phyloP scores from a whole-genome alignment of 2,113 vertebrate genomes.

The Rhombomys opimus region DNA sequence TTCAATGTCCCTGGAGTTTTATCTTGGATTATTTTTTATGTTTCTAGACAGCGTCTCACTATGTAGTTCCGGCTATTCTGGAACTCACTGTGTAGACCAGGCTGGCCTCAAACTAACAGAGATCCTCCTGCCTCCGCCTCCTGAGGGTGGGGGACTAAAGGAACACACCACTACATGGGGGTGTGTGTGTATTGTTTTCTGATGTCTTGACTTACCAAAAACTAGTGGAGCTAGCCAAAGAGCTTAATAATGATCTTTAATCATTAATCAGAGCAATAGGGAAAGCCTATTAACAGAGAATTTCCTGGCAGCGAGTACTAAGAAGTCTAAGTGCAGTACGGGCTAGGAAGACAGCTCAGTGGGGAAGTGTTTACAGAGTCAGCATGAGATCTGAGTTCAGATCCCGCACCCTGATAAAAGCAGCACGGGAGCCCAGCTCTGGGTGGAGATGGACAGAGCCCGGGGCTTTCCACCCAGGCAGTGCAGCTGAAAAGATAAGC shows the following conservation, averaged over 20 bases:
- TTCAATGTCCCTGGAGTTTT: not conserved
- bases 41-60: not conserved
- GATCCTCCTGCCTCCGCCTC: not conserved
- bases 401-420: not conserved
- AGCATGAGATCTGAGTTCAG: not conserved
- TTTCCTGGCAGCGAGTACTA: not conserved
- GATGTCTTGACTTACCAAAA: not conserved
- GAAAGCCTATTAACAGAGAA: not conserved
- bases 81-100: not conserved
- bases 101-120: not conserved
- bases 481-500: not conserved
- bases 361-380: not conserved
- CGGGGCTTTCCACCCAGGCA: not conserved
- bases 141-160: not conserved
- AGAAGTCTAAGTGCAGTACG: not conserved
- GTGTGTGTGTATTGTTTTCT: not conserved
- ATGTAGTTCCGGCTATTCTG: not conserved
- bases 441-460: not conserved
- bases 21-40: not conserved
- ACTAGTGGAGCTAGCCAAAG: not conserved
- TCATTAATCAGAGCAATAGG: not conserved
- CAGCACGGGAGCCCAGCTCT: not conserved
- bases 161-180: not conserved
- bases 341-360: not conserved
- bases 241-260: not conserved